Conservation (phyloP, 1,140 invertebrate species). For the Meloidogyne chitwoodi region DNA sequence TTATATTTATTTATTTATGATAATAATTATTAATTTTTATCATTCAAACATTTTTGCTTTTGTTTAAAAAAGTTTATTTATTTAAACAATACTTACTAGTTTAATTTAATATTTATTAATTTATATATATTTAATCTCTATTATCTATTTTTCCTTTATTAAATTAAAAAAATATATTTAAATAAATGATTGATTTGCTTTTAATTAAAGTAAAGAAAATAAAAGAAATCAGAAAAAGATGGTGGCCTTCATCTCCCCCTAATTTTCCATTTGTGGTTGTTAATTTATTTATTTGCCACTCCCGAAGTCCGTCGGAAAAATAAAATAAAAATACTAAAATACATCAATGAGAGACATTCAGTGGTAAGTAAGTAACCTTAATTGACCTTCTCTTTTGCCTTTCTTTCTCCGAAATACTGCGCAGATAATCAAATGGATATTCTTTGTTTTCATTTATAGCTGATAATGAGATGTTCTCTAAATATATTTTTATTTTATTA, state of each 20-base stretch:
- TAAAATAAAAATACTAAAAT: neutral
- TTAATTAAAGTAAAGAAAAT: neutral
- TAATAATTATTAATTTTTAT: no score
- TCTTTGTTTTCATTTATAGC: neutral
- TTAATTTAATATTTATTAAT: no score
- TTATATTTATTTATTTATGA: no score
- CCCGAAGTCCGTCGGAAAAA: neutral
- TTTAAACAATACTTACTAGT: no score
- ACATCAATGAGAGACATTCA: neutral
- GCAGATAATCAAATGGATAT: neutral
- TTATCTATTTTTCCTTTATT: no score
- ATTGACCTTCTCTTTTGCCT: neutral
- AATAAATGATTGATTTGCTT: neutral
- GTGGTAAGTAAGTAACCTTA: neutral
- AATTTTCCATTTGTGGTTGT: neutral
- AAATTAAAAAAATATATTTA: no score
- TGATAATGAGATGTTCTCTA: neutral
- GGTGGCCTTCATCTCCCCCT: neutral
- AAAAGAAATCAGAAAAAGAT: neutral
- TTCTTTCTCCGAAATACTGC: neutral
- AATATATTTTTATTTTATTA: neutral
- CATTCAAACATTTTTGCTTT: no score
- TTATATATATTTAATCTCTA: no score
- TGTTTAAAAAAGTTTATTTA: no score
- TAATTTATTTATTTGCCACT: neutral